Percentiles rank a stretch among this genome's conserved stretches.
Conservation (phyloP, 1,140 invertebrate genomes). For the Phenacoccus solenopsis region DNA sequence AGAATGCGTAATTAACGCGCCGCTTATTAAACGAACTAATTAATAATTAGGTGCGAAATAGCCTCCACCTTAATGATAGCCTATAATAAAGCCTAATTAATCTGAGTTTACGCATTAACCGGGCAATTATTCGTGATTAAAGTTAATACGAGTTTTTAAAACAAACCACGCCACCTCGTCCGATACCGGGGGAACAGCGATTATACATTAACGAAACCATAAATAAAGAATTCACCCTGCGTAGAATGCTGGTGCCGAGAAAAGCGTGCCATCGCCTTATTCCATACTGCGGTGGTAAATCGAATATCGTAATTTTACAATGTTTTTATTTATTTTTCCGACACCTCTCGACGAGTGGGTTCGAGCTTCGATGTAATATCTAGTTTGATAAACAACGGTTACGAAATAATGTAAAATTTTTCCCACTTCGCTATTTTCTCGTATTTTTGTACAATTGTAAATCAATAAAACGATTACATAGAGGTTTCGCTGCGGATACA, state of each 20-base stretch:
- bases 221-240: not conserved
- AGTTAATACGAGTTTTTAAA: not conserved
- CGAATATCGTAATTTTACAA: no score
- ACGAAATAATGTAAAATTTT: not conserved
- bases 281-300: no score
- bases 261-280: no score
- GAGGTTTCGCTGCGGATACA: no score
- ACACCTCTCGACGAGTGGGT: no score
- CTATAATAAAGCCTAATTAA: not conserved
- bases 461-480: not conserved
- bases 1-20: not conserved
- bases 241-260: no score
- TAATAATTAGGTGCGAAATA: constrained; percentile 3
- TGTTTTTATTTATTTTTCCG: no score
- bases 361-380: no score
- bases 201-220: not conserved
- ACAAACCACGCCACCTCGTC: not conserved
- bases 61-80: constrained; percentile 1
- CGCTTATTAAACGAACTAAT: not conserved
- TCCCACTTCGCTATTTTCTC: not conserved
- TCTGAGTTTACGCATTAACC: constrained; percentile 1
- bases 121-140: not conserved
- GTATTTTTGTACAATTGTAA: no score
- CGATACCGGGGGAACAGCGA: not conserved
- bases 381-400: no score